These are phyloP conservation scores for Scaptomyza montana DNA, from an alignment of 1,140 invertebrate genomes.

Conservation along the genomic window DNA sequence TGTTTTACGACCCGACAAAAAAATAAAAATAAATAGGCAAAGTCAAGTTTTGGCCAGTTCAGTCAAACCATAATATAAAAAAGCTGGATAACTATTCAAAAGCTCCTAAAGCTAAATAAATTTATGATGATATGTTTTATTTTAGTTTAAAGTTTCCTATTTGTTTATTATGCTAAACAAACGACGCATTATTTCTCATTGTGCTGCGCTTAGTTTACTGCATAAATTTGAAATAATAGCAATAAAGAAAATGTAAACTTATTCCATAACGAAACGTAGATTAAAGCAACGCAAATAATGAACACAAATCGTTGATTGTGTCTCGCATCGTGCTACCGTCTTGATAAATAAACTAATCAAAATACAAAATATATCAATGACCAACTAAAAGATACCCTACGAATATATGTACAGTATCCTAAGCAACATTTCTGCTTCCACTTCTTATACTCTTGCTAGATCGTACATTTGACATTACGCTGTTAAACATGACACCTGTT, in stretches of 20 bases:
- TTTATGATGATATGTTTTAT: background rate
- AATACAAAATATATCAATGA: background rate
- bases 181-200: constrained; percentile 41
- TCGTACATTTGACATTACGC: too few species aligned
- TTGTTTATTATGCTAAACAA: constrained; percentile 62
- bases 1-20: too few species aligned
- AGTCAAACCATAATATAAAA: constrained; percentile 9
- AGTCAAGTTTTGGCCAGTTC: constrained; percentile 21
- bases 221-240: constrained; percentile 56
- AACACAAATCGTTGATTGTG: constrained; percentile 26
- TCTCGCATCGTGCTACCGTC: constrained; percentile 10
- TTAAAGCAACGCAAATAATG: constrained; percentile 26
- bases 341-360: constrained; percentile 16
- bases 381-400: background rate
- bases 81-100: constrained; percentile 27
- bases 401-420: background rate
- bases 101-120: background rate
- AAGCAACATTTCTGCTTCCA: background rate
- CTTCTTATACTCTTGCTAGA: too few species aligned
- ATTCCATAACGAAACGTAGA: constrained; percentile 34
- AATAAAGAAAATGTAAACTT: constrained; percentile 48
- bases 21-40: constrained; percentile 3
- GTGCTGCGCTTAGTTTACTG: constrained; percentile 14
- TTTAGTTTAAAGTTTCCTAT: constrained; percentile 45
- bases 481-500: too few species aligned